These are phyloP conservation scores for Agrilus cyanescens DNA, from an alignment of 2,888 invertebrate species.

Conservation along the genomic window DNA sequence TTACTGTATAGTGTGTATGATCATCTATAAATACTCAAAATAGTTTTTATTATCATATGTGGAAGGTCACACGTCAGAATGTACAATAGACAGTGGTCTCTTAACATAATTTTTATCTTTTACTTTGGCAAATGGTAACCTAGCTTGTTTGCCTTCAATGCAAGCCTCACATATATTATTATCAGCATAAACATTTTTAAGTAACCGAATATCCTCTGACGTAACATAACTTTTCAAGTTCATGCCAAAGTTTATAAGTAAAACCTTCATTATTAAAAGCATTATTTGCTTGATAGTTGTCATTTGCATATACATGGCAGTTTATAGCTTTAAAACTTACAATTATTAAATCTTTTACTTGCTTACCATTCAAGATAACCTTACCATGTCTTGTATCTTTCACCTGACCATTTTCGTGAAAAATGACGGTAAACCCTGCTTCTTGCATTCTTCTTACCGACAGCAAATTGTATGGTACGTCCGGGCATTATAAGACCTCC, in stretches of 20 bases:
- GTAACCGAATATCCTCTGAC: background rate
- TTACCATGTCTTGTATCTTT: background rate
- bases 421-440: background rate
- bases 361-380: background rate
- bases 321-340: too few relatives aligned
- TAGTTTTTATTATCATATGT: too few relatives aligned
- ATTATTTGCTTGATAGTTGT: too few relatives aligned
- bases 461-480: too few relatives aligned
- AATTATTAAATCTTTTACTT: background rate
- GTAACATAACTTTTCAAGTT: conserved; percentile 5
- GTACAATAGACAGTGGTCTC: conserved; percentile 3
- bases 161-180: conserved; percentile 6
- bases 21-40: too few relatives aligned
- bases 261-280: too few relatives aligned
- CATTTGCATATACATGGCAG: too few relatives aligned
- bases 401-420: background rate
- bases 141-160: too few relatives aligned
- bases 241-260: background rate
- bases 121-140: conserved; percentile 7
- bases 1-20: too few relatives aligned
- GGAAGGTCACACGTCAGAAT: too few relatives aligned
- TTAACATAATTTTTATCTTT: conserved; percentile 10
- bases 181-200: conserved; percentile 9
- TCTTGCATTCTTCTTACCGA: background rate
- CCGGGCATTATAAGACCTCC: too few relatives aligned